Conservation (phyloP, 2,113 vertebrate genomes). For the Echinops telfairi region DNA sequence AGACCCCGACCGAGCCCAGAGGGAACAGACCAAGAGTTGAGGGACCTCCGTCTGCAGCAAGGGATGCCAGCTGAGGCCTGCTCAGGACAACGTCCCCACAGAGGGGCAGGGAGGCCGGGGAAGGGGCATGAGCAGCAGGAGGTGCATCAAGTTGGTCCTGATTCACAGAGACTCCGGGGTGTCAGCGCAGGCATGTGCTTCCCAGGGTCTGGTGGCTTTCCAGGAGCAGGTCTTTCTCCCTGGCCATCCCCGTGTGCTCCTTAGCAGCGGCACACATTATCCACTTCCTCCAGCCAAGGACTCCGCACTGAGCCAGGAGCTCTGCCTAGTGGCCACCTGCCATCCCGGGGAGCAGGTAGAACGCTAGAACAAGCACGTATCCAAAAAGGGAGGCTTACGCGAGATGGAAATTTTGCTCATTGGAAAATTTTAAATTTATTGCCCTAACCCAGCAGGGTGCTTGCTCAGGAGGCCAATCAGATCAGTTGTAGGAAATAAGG, state of each 20-base stretch:
- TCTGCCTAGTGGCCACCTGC: neutral
- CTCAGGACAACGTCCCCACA: neutral
- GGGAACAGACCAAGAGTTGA: neutral
- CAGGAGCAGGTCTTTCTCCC: neutral
- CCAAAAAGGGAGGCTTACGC: neutral
- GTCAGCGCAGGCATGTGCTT: neutral
- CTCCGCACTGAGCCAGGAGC: neutral
- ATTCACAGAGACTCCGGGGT: neutral
- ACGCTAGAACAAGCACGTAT: neutral
- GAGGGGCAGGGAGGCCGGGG: neutral
- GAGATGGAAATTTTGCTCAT: neutral
- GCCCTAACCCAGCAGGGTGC: neutral
- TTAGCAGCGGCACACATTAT: neutral
- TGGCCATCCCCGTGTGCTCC: neutral
- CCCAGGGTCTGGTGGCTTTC: neutral
- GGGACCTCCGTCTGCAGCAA: neutral
- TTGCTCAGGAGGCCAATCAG: neutral
- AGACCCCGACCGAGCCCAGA: neutral
- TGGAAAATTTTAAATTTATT: neutral
- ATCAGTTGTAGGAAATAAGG: neutral
- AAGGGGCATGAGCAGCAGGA: neutral
- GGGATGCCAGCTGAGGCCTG: neutral
- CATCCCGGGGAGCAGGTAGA: neutral
- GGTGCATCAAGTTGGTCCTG: neutral
- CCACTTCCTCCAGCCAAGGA: neutral